These are phyloP conservation scores for Lonchura striata DNA, from an alignment of 2,113 vertebrate genomes.

Conservation along the genomic window DNA sequence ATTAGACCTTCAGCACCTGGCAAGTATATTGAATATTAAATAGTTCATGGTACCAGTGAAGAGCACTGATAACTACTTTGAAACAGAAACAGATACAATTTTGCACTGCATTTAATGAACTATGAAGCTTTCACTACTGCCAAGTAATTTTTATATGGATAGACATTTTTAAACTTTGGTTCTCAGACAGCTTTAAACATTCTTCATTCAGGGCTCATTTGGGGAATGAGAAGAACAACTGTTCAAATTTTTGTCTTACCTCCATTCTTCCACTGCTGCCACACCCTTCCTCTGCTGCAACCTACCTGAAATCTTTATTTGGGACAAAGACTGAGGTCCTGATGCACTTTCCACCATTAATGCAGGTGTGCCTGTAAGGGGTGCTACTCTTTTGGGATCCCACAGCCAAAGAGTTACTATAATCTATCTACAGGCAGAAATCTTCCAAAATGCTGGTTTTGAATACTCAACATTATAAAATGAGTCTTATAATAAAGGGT, in stretches of 20 bases:
- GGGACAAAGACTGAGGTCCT: neutral
- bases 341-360: neutral
- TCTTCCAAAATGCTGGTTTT: neutral
- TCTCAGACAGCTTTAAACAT: neutral
- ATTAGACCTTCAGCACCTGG: neutral
- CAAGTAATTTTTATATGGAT: neutral
- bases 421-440: neutral
- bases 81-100: neutral
- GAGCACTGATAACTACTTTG: neutral
- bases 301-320: neutral
- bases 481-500: neutral
- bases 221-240: neutral
- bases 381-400: neutral
- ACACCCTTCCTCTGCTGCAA: neutral
- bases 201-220: neutral
- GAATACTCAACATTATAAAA: neutral
- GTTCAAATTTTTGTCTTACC: neutral
- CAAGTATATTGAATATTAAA: neutral
- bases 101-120: neutral
- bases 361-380: neutral
- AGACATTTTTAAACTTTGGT: neutral
- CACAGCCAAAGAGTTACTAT: neutral
- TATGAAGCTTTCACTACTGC: neutral
- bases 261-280: neutral
- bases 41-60: neutral